Evolutionary conservation across 2,888 invertebrate genomes (phyloP), one percentile per base, ranked within the genome.

Genomic region (Argyresthia goedartella): DNA sequence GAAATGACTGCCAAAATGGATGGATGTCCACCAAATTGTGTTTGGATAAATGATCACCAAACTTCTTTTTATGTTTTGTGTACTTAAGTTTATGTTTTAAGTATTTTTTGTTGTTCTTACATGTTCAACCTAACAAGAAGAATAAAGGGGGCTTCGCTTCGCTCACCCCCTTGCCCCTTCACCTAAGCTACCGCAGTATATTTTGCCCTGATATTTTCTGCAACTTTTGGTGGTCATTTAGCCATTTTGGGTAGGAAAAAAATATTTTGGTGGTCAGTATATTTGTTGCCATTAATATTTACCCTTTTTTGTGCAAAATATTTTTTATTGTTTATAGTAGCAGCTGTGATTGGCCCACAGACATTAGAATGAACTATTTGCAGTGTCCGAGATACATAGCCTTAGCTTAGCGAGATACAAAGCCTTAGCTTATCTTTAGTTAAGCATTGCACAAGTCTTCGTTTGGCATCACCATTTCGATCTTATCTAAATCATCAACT

Each of bases 381-480:
- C 3, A 36, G 36, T 7, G 36, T 7, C 36, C 36, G 7, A 36
- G 36, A 8, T 36, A 8, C 9, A 9, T 36, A 8, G 9, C 36
- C 9, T 9, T 36, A 8, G 9, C 9, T 9, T 36, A 8, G 7
- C 7, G 36, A 8, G 7, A 8, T 48, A 34, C 60, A 57, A 60
- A 73, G 73, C 39, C 67, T 63, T n/a, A 66, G 52, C 75, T 72
- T 14, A 67, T 68, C 55, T 64, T 55, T 54, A 69, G 59, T 57
- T 70, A 74, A 11, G 67, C 57, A 54, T 71, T 69, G 59, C 69
- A 73, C 52, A 66, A 56, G 44, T 61, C 56, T 59, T 63, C 55
- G 54, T 44, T 56, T 8, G 55, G 53, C 35, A 49, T 16, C 8
- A 59, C 45, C 13, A 8, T 11, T 14, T 57, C 46, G 47, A 58